Evolutionary conservation across 53 echinoderm and acorn worm genomes (phyloP).

Genomic region (Mesocentrotus franciscanus): DNA sequence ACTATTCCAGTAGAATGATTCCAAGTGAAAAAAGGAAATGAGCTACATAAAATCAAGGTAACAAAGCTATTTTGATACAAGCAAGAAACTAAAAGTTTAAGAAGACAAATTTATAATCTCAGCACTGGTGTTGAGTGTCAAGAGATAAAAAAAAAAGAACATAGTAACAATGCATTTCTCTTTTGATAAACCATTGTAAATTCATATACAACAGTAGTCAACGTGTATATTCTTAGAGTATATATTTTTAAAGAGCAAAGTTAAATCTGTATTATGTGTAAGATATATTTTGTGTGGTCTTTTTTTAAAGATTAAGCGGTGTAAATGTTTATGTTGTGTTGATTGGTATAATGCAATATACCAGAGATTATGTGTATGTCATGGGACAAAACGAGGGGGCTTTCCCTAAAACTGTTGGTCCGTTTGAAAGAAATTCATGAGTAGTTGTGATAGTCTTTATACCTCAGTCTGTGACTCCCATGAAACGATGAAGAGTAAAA

Average conservation of each 20-base stretch:
- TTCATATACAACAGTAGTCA: constrained; percentile 44
- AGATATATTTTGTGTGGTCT: constrained; percentile 50
- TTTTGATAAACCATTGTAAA: constrained; percentile 35
- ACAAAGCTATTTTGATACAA: neutral
- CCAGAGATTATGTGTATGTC: constrained; percentile 45
- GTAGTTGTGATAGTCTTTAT: constrained; percentile 14
- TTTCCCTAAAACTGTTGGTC: neutral
- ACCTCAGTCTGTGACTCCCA: constrained; percentile 33
- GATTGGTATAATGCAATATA: constrained; percentile 32
- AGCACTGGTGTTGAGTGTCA: constrained; percentile 52
- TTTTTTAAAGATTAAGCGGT: constrained; percentile 13
- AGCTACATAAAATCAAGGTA: constrained; percentile 33
- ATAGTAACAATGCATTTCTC: constrained; percentile 24
- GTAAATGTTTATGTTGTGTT: constrained; percentile 50
- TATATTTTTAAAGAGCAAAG: constrained; percentile 67
- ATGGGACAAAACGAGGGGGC: constrained; percentile 31
- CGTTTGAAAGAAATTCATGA: neutral
- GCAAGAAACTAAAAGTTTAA: constrained; percentile 12
- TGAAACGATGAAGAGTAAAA: neutral
- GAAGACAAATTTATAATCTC: neutral
- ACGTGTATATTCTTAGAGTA: constrained; percentile 64
- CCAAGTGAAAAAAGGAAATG: constrained; percentile 14
- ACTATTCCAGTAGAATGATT: constrained; percentile 40
- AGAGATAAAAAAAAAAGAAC: neutral
- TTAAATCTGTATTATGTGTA: constrained; percentile 46